Conservation (phyloP, 2,797 vertebrate species). For the Cygnus olor region DNA sequence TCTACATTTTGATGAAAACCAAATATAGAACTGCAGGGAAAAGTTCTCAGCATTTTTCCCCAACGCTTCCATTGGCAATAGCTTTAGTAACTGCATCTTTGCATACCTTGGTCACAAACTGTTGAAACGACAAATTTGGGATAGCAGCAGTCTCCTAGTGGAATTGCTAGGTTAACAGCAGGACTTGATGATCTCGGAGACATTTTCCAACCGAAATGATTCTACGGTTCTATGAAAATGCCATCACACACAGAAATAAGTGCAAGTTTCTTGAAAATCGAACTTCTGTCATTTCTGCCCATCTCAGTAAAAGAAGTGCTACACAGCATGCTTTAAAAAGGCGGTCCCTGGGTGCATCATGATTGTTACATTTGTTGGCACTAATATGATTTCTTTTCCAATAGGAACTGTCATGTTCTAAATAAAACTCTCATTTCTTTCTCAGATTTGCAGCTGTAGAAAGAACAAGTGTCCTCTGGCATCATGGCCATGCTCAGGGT, state of each 20-base stretch:
- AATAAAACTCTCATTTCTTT: not conserved
- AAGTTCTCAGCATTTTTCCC: not conserved
- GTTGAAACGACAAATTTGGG: not conserved
- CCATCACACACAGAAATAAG: not conserved
- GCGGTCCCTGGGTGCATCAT: not conserved
- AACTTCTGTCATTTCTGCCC: not conserved
- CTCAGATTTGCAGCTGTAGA: not conserved
- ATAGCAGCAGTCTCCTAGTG: not conserved
- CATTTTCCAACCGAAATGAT: no score
- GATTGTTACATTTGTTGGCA: not conserved
- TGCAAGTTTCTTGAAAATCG: not conserved
- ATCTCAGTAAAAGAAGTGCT: not conserved
- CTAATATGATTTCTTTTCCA: not conserved
- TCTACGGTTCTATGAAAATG: not conserved
- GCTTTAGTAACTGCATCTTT: not conserved
- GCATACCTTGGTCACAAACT: not conserved
- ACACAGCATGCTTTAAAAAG: not conserved
- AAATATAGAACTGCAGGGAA: not conserved
- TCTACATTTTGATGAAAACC: not conserved
- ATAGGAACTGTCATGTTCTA: accelerated
- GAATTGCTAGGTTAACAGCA: no score
- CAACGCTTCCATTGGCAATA: not conserved
- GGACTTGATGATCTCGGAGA: no score
- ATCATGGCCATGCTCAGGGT: accelerated
- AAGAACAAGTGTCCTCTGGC: not conserved